Base-by-base conservation (phyloP, 2,113 vertebrate genomes). In the Gallinago paraguaiae region DNA sequence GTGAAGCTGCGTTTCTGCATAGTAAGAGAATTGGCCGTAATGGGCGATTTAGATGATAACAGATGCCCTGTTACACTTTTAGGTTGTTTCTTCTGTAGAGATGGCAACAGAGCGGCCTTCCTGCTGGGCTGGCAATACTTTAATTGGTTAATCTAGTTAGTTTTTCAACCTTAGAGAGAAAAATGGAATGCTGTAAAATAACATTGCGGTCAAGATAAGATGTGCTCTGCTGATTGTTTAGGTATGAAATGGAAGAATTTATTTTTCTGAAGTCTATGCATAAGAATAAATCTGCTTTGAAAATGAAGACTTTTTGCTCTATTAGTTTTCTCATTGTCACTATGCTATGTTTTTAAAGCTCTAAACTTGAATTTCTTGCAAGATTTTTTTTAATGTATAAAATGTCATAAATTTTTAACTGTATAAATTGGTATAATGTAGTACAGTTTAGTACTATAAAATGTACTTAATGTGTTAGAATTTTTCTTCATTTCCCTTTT, bases 101-200 rank as follows among this genome's bases (percentile, higher is more conserved):
- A n/a, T 71, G 69, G 48, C 68, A 71, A 15, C 37, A 68, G 25
- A 60, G 12, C 57, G 56, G 12, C 30, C 35, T 87, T 83, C 39
- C 35, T 81, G 56, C 56, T 71, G 69, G 61, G n/a, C 69, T 79
- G 60, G 77, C 24, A 43, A 2, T 78, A 48, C 35, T 46, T 46
- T 63, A 33, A 48, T 48, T 81, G 51, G 30, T 92, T 75, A 70
- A 71, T 53, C 24, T 79, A 41, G 54, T 68, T 81, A 78, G 35
- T 28, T 91, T 92, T 77, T 90, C 63, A 72, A 71, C 9, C 22
- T 80, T 45, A 57, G 31, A 18, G 60, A 71, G 43, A 67, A 93
- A 65, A 84, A 75, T 6, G 7, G 19, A 84, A 43, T 57, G 39
- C 39, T 18, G 24, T 25, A 35, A 33, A 57, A 51, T 82, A 63